These are phyloP conservation scores for Centroberyx gerrardi DNA, from an alignment of 2,797 vertebrate genomes.

Conservation along the genomic window DNA sequence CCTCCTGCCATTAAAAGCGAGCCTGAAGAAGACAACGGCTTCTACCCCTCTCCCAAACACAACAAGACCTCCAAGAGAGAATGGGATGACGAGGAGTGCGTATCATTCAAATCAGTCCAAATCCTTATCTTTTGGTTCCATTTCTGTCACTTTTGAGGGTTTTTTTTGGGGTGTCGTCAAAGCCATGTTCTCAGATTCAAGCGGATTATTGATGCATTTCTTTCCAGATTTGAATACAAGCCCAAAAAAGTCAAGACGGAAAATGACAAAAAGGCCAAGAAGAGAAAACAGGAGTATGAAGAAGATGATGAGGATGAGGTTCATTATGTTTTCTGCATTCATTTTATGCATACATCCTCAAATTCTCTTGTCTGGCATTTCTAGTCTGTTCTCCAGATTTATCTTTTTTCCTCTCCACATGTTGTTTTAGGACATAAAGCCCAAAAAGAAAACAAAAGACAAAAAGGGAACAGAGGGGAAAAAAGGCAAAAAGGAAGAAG, in stretches of 20 bases:
- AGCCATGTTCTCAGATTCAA: not conserved
- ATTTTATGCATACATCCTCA: slow-evolving; percentile 1
- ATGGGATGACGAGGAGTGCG: slow-evolving; percentile 91
- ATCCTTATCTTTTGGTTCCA: not conserved
- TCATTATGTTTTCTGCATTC: not conserved
- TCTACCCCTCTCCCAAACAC: slow-evolving; percentile 88
- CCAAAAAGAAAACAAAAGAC: slow-evolving; percentile 94
- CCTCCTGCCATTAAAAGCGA: slow-evolving; percentile 91
- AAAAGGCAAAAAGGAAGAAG: slow-evolving; percentile 95
- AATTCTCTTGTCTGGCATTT: not conserved
- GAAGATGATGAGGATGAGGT: slow-evolving; percentile 92
- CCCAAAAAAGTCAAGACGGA: slow-evolving; percentile 94
- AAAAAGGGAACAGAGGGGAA: slow-evolving; percentile 89
- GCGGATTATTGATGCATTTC: not conserved
- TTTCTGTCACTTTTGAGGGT: too few relatives aligned
- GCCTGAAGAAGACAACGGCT: slow-evolving; percentile 89
- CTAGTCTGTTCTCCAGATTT: not conserved
- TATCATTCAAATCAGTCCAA: slow-evolving; percentile 40
- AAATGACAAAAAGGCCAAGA: slow-evolving; percentile 94
- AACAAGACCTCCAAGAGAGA: slow-evolving; percentile 90
- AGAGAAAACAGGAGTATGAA: slow-evolving; percentile 92
- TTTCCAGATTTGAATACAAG: slow-evolving; percentile 90
- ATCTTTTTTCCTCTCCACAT: slow-evolving; percentile 15
- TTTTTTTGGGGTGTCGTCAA: not conserved
- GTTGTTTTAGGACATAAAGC: slow-evolving; percentile 88